These are phyloP conservation scores for Cepaea nemoralis DNA, from an alignment of 1,140 invertebrate species.

Conservation along the genomic window DNA sequence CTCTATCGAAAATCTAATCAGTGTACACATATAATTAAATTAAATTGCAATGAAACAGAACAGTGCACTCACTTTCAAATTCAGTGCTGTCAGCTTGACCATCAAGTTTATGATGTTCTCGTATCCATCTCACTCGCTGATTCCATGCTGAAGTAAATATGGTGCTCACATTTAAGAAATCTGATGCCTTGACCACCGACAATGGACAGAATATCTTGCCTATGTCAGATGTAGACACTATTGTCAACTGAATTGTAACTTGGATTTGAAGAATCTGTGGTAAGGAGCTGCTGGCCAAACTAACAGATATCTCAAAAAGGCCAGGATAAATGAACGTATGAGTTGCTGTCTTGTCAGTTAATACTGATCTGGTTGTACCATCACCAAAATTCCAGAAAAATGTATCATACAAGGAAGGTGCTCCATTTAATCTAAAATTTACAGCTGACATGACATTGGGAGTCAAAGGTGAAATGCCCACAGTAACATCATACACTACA, in stretches of 20 bases:
- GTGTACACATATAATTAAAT: too few relatives aligned
- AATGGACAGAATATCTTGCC: conserved; percentile 9
- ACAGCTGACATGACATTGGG: conserved; percentile 28
- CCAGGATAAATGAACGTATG: conserved; percentile 32
- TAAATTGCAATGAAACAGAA: not conserved
- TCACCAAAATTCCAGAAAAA: conserved; percentile 37
- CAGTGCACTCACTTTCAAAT: not conserved
- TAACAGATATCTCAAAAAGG: not conserved
- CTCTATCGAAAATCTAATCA: too few relatives aligned
- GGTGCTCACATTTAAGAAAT: not conserved
- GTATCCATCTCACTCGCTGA: conserved; percentile 15
- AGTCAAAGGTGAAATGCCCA: not conserved
- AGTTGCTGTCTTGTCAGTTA: not conserved
- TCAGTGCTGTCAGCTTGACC: not conserved
- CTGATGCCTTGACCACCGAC: conserved; percentile 1
- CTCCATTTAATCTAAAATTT: not conserved
- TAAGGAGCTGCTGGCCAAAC: not conserved
- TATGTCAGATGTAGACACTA: not conserved
- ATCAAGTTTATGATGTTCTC: not conserved
- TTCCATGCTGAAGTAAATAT: conserved; percentile 20
- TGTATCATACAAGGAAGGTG: not conserved
- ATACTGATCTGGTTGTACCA: conserved; percentile 13
- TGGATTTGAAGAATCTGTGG: not conserved
- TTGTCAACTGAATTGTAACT: not conserved
- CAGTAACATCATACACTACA: conserved; percentile 11